Base-by-base conservation (phyloP, 2,888 invertebrate species). In the Drosophila greeni region DNA sequence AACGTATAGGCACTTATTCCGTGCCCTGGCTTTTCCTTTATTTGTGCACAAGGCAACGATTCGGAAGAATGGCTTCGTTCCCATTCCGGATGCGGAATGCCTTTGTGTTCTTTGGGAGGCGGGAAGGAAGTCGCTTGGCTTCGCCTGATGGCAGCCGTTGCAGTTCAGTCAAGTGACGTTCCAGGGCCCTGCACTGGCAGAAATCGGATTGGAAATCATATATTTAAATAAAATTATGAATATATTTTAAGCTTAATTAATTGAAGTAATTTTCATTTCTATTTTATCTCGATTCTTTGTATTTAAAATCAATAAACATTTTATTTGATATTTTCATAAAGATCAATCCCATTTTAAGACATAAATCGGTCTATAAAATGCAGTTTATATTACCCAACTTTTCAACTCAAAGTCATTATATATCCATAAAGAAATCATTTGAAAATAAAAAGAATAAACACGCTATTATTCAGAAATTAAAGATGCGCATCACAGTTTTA, bases 11-110 rank as follows among this genome's bases (percentile, higher is more conserved):
- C 66, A 57, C 66, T 71, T 65, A 70, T 58, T 70, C 59, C 66
- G 40, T 66, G 54, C 60, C 37, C 59, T 70, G 67, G 53, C 66
- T 80, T 83, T 70, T 65, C 51, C 65, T 73, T 85, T 81, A 80
- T 81, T 77, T 69, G 49, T 61, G 78, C 84, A 72, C 64, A 72
- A 76, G 68, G 76, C 76, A 85, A 79, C 80, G 80, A 82, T 74
- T 73, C 73, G 79, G 82, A 85, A 85, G 75, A 74, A 79, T 70
- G 60, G 66, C 64, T 75, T 40, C 56, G 64, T 72, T 60, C 70
- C 60, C 60, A 67, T 67, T 67, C 53, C 67, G 29, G 33, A 53
- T 47, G 26, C 55, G 48, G 48, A 33, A 36, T 42, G 26, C 53
- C 42, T 34, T 40, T 45, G 23, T 34, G 45, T 37, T 40, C 36